phyloP scores from a whole-genome alignment of 2,888 invertebrate species.

The Colletes collaris region DNA sequence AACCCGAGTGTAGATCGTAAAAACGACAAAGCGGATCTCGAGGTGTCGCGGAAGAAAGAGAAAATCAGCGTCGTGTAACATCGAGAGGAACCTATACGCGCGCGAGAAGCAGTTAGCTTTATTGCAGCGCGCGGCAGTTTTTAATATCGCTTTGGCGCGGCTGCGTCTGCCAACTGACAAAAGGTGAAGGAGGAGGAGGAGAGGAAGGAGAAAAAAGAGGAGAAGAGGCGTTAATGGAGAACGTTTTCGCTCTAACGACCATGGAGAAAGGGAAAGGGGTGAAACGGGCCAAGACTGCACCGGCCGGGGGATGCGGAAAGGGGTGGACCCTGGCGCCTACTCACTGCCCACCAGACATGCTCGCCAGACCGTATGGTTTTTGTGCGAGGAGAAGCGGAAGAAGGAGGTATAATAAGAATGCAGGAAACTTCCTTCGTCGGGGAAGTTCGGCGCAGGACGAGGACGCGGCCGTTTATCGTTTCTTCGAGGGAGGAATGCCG shows the following conservation, averaged over 20 bases:
- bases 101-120: conserved; percentile 78
- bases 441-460: conserved; percentile 49
- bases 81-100: conserved; percentile 59
- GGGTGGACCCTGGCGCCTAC: conserved; percentile 69
- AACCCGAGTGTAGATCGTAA: not conserved
- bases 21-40: conserved; percentile 12
- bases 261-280: conserved; percentile 70
- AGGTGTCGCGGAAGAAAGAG: conserved; percentile 1
- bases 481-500: conserved; percentile 38
- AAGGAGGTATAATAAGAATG: conserved; percentile 65
- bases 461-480: conserved; percentile 55
- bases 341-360: conserved; percentile 69
- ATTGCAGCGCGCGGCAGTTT: conserved; percentile 78
- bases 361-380: conserved; percentile 70
- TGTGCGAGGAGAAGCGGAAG: conserved; percentile 61
- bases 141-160: conserved; percentile 80
- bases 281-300: conserved; percentile 66
- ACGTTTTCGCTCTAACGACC: conserved; percentile 81
- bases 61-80: conserved; percentile 29
- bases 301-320: conserved; percentile 61
- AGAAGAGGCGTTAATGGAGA: conserved; percentile 80
- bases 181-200: conserved; percentile 64
- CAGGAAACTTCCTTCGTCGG: conserved; percentile 49
- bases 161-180: conserved; percentile 80
- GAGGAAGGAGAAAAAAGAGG: conserved; percentile 54